A percentile compares a stretch with the other conserved stretches of the same genome.
These are phyloP conservation scores for Oenanthe melanoleuca DNA, from an alignment of 2,113 vertebrate species.

Conservation along the genomic window DNA sequence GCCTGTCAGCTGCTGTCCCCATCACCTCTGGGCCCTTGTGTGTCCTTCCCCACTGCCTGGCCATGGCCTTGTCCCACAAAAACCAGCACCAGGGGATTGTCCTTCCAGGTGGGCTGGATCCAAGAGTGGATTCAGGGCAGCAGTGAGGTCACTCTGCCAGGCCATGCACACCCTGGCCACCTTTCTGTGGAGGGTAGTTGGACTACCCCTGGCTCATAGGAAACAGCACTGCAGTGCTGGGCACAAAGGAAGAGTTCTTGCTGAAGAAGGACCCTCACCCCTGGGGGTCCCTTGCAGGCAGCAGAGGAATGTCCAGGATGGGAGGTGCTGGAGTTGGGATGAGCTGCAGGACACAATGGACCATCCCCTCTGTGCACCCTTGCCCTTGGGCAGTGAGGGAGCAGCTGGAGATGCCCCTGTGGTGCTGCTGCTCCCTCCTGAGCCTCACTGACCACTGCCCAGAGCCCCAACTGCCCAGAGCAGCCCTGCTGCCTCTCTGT, in stretches of 20 bases:
- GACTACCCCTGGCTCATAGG: too few relatives aligned
- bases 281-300: not conserved
- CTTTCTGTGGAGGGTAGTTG: not conserved
- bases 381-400: fast-evolving
- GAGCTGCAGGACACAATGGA: not conserved
- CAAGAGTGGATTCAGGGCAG: not conserved
- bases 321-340: not conserved
- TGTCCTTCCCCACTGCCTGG: not conserved
- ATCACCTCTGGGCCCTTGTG: not conserved
- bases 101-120: not conserved
- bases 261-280: not conserved
- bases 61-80: not conserved
- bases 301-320: not conserved
- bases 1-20: not conserved
- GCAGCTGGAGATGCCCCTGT: not conserved
- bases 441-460: not conserved
- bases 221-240: not conserved
- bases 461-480: not conserved
- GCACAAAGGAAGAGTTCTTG: not conserved
- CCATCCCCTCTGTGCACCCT: not conserved
- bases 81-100: not conserved
- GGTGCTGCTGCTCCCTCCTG: not conserved
- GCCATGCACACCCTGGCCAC: not conserved
- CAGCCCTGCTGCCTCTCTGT: not conserved
- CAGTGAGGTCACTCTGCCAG: not conserved